These are phyloP conservation scores for Sarcophaga rosellei DNA, from an alignment of 2,888 invertebrate species.

Conservation along the genomic window DNA sequence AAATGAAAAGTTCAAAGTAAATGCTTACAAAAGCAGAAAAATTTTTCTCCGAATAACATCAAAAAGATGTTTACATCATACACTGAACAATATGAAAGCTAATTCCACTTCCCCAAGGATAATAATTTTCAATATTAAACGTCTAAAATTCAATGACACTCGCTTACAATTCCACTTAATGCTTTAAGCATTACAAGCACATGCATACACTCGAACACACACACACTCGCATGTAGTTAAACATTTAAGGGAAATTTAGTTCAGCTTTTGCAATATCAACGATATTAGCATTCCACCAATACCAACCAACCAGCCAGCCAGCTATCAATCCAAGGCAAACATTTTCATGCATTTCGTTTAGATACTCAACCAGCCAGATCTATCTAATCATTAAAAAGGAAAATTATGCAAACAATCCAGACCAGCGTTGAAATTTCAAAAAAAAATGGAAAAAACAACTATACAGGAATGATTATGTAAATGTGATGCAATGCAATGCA, in stretches of 20 bases:
- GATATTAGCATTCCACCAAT: constrained; percentile 1
- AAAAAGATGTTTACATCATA: background rate
- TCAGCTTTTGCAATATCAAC: background rate
- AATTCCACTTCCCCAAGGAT: background rate
- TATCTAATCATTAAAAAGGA: constrained; percentile 14
- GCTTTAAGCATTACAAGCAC: background rate
- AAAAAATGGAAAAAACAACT: background rate
- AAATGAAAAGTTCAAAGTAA: no score
- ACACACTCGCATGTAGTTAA: background rate
- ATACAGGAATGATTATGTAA: background rate
- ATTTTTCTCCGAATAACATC: background rate
- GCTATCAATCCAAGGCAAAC: no score
- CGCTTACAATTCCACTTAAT: background rate
- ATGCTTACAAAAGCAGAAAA: background rate
- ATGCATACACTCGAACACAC: background rate
- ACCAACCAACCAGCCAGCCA: background rate
- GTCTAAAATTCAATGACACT: background rate
- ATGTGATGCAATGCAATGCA: background rate
- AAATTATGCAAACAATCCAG: constrained; percentile 4
- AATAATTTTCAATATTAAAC: background rate
- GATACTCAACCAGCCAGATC: background rate
- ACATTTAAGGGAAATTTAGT: background rate
- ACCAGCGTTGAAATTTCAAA: background rate
- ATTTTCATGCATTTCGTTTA: no score
- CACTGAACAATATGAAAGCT: background rate